A percentile compares a stretch with the other conserved stretches of the same genome.
These are phyloP conservation scores for Stichodactyla mertensii DNA, from an alignment of 64 coral and sea anemone species.

Conservation along the genomic window DNA sequence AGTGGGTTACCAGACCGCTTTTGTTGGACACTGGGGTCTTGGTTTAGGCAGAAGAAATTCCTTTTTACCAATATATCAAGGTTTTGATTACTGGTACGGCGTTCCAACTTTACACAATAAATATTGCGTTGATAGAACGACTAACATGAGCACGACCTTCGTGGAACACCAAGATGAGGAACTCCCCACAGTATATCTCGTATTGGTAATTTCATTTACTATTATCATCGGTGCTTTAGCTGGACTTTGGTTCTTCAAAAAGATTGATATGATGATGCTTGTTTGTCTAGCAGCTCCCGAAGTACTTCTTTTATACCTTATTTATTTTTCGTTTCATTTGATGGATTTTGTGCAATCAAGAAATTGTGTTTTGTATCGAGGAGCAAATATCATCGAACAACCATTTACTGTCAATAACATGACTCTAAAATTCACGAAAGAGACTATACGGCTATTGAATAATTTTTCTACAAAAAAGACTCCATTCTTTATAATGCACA, in stretches of 20 bases:
- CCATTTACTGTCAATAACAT: conserved; percentile 71
- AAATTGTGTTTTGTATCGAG: conserved; percentile 81
- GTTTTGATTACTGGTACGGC: conserved; percentile 88
- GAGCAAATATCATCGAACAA: conserved; percentile 69
- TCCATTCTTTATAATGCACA: conserved; percentile 80
- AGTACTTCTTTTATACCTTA: background rate
- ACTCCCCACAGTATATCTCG: background rate
- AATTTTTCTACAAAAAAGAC: conserved; percentile 23
- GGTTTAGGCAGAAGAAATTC: conserved; percentile 64
- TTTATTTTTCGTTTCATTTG: conserved; percentile 1
- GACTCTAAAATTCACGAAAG: conserved; percentile 79
- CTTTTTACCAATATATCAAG: conserved; percentile 74
- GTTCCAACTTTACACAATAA: conserved; percentile 61
- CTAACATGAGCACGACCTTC: background rate
- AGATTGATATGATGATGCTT: conserved; percentile 12
- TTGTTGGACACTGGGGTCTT: conserved; percentile 82
- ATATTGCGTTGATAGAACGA: conserved; percentile 33
- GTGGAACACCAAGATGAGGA: background rate
- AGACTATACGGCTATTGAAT: conserved; percentile 62
- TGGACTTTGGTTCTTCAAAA: conserved; percentile 1
- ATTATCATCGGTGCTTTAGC: background rate
- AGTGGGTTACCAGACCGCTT: conserved; percentile 57
- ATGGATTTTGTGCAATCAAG: conserved; percentile 58
- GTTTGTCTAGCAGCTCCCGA: background rate
- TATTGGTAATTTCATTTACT: background rate